A percentile compares a stretch with the other conserved stretches of the same genome.
phyloP scores from a whole-genome alignment of 2,888 invertebrate species.

The Nomada fabriciana region DNA sequence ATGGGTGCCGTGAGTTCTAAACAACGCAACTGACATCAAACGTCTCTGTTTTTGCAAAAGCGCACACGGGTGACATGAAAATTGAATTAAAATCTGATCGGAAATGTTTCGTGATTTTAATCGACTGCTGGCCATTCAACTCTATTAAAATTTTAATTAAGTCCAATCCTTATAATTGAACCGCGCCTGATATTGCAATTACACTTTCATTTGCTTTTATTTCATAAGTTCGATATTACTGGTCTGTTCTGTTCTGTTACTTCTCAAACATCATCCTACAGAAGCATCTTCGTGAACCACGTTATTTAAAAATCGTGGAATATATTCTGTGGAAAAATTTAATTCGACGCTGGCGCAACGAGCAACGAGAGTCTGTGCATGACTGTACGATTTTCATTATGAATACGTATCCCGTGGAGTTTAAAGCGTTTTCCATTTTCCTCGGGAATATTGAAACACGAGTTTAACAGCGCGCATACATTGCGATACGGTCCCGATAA shows the following conservation, averaged over 20 bases:
- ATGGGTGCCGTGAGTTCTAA: too few species aligned
- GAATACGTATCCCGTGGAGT: slow-evolving; percentile 15
- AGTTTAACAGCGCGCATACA: neutral
- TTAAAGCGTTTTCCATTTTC: slow-evolving; percentile 22
- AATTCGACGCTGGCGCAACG: neutral
- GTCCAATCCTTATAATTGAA: too few species aligned
- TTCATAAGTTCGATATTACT: too few species aligned
- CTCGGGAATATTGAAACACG: neutral
- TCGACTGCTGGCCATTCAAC: too few species aligned
- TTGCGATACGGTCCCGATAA: neutral
- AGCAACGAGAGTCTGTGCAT: neutral
- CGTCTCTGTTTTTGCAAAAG: too few species aligned
- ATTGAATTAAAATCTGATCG: too few species aligned
- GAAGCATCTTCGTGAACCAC: neutral
- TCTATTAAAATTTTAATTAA: too few species aligned
- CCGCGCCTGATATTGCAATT: too few species aligned
- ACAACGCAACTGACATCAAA: too few species aligned
- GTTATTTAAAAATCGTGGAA: neutral
- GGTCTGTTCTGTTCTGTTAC: neutral
- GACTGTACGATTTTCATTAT: slow-evolving; percentile 26
- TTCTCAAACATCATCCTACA: neutral
- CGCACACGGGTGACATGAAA: too few species aligned
- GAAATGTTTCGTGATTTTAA: too few species aligned
- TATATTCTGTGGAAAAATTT: neutral
- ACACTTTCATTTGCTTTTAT: too few species aligned